Base-by-base conservation (phyloP, 2,113 vertebrate genomes). In the Pomatorhinus ruficollis region DNA sequence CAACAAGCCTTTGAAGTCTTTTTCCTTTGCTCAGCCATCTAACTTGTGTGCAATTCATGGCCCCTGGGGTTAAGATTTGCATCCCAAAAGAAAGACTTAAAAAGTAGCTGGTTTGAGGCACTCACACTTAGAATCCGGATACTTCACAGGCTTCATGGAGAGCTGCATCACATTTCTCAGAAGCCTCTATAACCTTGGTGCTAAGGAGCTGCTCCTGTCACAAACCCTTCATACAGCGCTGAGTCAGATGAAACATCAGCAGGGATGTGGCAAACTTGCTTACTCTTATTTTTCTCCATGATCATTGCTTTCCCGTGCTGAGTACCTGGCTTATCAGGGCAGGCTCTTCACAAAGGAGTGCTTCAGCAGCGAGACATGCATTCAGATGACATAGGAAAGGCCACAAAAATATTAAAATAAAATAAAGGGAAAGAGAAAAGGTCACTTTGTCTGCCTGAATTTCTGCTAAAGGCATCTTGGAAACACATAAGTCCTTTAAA, bases 1-100 rank as follows among this genome's bases (percentile, higher is more conserved):
- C 76, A 85, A 59, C 25, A 75, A 94, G 81, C 30, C 90, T 97
- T 98, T 98, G 97, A 97, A 97, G 94, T 78, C 3, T 70, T 76
- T 97, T 97, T 89, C 63, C 71, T 94, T 64, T 87, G 39, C 78
- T 95, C 88, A 95, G 85, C 83, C 89, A 59, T 75, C 94, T 74
- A 59, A 96, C 91, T 96, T 56, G 27, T 44, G 16, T 53, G 64
- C 87, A 72, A 31, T 71, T 60, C 30, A 33, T 4, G 49, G 74
- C 52, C 84, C 96, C 87, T 93, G 59, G 79, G 86, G 87, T 90
- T 68, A 84, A 83, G 83, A 97, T 97, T 97, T 97, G 80, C 91
- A 92, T 97, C 95, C 93, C 90, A 49, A 90, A 96, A 94, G 84
- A 72, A 83, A 94, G 53, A 61, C 77, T 96, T 85, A 87, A 97